Evolutionary conservation across 1,140 invertebrate species (phyloP).

Genomic region (Antheraea pernyi): DNA sequence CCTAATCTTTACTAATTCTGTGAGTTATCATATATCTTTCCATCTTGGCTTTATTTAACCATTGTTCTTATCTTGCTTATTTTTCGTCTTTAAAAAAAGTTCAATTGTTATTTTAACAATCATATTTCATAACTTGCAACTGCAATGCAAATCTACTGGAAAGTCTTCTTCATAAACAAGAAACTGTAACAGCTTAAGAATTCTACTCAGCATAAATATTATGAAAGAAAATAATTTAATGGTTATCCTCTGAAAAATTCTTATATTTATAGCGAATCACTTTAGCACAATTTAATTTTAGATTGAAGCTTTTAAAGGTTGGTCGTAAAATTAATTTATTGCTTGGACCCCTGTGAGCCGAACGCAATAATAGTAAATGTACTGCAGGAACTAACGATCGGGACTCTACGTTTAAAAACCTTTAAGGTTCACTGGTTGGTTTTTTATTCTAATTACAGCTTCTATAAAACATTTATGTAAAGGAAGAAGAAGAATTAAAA

Average conservation of each 20-base stretch:
- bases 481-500: background rate
- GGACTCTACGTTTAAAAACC: background rate
- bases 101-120: background rate
- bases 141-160: background rate
- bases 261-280: conserved; percentile 6
- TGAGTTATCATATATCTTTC: no score
- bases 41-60: no score
- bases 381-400: background rate
- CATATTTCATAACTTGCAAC: background rate
- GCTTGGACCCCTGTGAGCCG: conserved; percentile 1
- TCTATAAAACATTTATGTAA: background rate
- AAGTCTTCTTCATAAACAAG: background rate
- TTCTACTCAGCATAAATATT: background rate
- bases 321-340: conserved; percentile 19
- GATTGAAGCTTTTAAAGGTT: conserved; percentile 17
- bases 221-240: conserved; percentile 5
- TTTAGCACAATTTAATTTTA: conserved; percentile 16
- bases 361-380: conserved; percentile 2
- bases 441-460: background rate
- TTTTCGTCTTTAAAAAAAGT: no score
- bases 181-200: background rate
- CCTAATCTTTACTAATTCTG: no score
- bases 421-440: background rate
- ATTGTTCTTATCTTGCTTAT: no score
- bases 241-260: background rate